Percentiles rank a stretch among this genome's conserved stretches.
Evolutionary conservation across 2,888 invertebrate genomes (phyloP).

Genomic region (Agonum fuliginosum): DNA sequence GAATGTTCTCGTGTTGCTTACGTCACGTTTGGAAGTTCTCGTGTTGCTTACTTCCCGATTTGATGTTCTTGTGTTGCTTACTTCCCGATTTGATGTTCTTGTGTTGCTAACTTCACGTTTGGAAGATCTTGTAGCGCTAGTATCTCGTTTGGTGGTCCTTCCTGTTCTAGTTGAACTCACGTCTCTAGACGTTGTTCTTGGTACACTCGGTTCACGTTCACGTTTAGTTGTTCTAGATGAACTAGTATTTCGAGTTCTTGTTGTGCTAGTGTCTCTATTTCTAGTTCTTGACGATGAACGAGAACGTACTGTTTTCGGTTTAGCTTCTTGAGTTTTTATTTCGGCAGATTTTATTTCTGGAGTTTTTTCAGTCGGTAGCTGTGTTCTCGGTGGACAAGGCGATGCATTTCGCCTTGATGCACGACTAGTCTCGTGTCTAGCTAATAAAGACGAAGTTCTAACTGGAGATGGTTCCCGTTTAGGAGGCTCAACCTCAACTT

Average conservation of each 20-base stretch:
- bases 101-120: conserved; percentile 65
- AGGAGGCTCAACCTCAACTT: conserved; percentile 52
- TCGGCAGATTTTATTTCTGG: neutral
- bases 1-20: conserved; percentile 56
- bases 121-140: conserved; percentile 10
- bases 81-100: conserved; percentile 64
- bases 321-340: conserved; percentile 51
- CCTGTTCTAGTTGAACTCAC: conserved; percentile 10
- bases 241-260: conserved; percentile 20
- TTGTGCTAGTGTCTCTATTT: conserved; percentile 48
- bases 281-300: conserved; percentile 56
- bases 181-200: conserved; percentile 17
- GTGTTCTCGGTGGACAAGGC: conserved; percentile 54
- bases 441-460: conserved; percentile 61
- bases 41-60: conserved; percentile 65
- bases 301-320: conserved; percentile 49
- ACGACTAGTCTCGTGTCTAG: conserved; percentile 58
- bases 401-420: conserved; percentile 52
- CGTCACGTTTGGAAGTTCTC: conserved; percentile 64
- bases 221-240: neutral
- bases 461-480: conserved; percentile 65
- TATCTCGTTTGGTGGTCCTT: conserved; percentile 24
- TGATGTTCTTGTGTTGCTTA: conserved; percentile 54
- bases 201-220: neutral
- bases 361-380: conserved; percentile 29